These are phyloP conservation scores for Polydrusus cervinus DNA, from an alignment of 2,888 invertebrate genomes.

Conservation along the genomic window DNA sequence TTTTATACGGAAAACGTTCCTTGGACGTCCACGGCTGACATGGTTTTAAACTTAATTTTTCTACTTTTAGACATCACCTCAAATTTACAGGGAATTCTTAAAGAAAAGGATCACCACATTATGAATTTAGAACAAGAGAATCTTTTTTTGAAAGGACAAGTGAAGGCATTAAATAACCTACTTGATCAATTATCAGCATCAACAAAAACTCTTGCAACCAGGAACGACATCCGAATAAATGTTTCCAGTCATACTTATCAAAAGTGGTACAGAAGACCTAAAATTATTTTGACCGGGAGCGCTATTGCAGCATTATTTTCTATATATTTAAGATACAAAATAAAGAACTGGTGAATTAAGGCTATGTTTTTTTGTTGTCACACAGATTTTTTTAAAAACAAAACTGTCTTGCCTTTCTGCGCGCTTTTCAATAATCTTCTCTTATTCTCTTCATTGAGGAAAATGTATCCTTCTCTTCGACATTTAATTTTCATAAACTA, in stretches of 20 bases:
- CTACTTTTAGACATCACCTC: conserved; percentile 27
- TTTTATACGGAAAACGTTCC: too few species aligned
- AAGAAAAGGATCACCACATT: conserved; percentile 31
- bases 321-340: conserved; percentile 48
- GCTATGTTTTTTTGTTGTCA: neutral
- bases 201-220: conserved; percentile 27
- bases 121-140: conserved; percentile 40
- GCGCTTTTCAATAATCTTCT: too few species aligned
- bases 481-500: too few species aligned
- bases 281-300: conserved; percentile 37
- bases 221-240: conserved; percentile 48
- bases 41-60: conserved; percentile 1
- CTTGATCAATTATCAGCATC: conserved; percentile 40
- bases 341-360: conserved; percentile 35
- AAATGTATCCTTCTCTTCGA: too few species aligned
- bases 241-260: conserved; percentile 26
- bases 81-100: conserved; percentile 13
- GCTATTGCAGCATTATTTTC: conserved; percentile 38
- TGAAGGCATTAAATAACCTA: conserved; percentile 22
- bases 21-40: too few species aligned
- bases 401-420: too few species aligned
- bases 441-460: too few species aligned
- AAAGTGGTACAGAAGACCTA: conserved; percentile 45
- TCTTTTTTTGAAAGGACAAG: conserved; percentile 38
- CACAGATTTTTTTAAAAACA: too few species aligned